phyloP scores from a whole-genome alignment of 2,888 invertebrate species.

The Boloria selene region DNA sequence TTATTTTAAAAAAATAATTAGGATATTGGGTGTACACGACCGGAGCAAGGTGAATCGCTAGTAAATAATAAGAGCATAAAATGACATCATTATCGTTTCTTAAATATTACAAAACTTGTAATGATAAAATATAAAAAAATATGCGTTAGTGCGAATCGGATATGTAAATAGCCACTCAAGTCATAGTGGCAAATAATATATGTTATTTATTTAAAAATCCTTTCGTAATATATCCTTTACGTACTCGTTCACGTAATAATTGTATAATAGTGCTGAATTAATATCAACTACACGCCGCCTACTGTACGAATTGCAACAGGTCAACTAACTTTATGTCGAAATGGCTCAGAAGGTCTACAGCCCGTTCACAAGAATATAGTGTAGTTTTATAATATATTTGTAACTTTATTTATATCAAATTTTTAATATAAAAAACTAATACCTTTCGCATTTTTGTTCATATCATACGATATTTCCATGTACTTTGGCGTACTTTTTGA shows the following conservation, averaged over 20 bases:
- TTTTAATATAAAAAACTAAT: background rate
- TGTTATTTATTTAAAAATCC: background rate
- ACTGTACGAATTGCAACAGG: slow-evolving; percentile 69
- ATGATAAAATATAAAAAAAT: no score
- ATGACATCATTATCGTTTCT: no score
- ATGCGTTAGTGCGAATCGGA: no score
- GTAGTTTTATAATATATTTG: slow-evolving; percentile 31
- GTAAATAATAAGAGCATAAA: no score
- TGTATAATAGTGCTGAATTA: slow-evolving; percentile 40
- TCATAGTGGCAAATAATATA: background rate
- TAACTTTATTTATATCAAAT: background rate
- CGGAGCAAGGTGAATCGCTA: no score
- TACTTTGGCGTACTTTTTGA: no score
- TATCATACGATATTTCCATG: no score
- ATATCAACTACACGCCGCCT: slow-evolving; percentile 28
- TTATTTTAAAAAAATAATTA: no score
- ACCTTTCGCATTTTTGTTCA: no score
- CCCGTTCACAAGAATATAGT: slow-evolving; percentile 45
- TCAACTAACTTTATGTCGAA: slow-evolving; percentile 73
- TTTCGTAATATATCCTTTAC: slow-evolving; percentile 20
- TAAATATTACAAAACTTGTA: no score
- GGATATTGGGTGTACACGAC: no score
- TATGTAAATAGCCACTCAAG: background rate
- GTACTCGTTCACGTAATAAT: slow-evolving; percentile 33
- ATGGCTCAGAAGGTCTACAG: slow-evolving; percentile 68